phyloP scores from a whole-genome alignment of 2,797 vertebrate species.

The Chromobotia macracanthus region DNA sequence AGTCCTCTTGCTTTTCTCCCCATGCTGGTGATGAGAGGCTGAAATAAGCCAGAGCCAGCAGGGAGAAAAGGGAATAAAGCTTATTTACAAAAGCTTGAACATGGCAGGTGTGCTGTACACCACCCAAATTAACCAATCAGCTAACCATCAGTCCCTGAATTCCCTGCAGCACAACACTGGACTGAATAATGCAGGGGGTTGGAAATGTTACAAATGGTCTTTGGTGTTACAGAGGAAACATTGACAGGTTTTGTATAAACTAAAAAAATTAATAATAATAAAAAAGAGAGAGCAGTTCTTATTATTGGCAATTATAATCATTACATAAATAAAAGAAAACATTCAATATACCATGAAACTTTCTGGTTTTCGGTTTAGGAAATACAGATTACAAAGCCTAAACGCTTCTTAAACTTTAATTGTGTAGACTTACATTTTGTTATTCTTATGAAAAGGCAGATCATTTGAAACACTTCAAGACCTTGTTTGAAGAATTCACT shows the following conservation, averaged over 20 bases:
- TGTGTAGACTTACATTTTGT: too few species aligned
- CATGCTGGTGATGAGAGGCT: slow-evolving; percentile 74
- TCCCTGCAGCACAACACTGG: slow-evolving; percentile 59
- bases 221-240: slow-evolving; percentile 17
- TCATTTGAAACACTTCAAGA: slow-evolving; percentile 37
- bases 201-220: slow-evolving; percentile 13
- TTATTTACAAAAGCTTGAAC: slow-evolving; percentile 88
- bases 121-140: slow-evolving; percentile 88
- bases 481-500: slow-evolving; percentile 20
- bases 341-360: neutral
- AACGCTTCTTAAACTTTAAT: neutral
- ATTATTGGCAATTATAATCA: slow-evolving; percentile 1
- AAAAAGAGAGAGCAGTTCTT: neutral
- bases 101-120: slow-evolving; percentile 85
- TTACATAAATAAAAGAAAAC: neutral
- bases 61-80: slow-evolving; percentile 64
- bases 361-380: neutral
- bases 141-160: slow-evolving; percentile 80
- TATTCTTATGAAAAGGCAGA: slow-evolving; percentile 24
- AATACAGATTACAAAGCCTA: neutral
- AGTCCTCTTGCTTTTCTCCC: slow-evolving; percentile 78
- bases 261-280: neutral
- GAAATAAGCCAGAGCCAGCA: slow-evolving; percentile 76
- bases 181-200: slow-evolving; percentile 53
- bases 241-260: slow-evolving; percentile 4